phyloP scores from a whole-genome alignment of 2,888 invertebrate species.

The Oscheius sp. region DNA sequence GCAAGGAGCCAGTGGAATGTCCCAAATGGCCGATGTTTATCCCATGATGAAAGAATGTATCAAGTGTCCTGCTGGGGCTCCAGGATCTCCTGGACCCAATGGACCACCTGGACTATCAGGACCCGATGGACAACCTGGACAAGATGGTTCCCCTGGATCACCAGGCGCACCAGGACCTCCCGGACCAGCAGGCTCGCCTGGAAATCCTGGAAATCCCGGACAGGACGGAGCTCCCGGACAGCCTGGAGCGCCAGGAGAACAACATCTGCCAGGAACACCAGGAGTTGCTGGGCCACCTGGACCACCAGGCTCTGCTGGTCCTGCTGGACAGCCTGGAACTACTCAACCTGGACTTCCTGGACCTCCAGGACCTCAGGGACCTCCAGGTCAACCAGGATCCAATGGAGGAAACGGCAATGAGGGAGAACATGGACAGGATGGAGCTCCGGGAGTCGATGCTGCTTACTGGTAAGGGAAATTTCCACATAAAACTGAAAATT shows the following conservation, averaged over 20 bases:
- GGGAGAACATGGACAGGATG: constrained; percentile 6
- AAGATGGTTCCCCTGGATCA: constrained; percentile 41
- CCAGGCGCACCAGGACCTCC: constrained; percentile 43
- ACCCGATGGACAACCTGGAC: constrained; percentile 41
- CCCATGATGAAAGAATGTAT: constrained; percentile 20
- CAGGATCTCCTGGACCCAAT: constrained; percentile 45
- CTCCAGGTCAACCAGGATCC: constrained; percentile 31
- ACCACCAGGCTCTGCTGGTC: constrained; percentile 22
- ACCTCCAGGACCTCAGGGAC: constrained; percentile 33
- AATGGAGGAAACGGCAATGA: constrained; percentile 13
- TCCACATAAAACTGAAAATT: neutral
- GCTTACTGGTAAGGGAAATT: constrained; percentile 4
- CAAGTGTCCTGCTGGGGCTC: constrained; percentile 42
- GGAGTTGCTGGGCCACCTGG: constrained; percentile 38
- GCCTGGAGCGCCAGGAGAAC: constrained; percentile 46
- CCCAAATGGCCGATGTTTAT: constrained; percentile 20
- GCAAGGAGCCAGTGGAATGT: constrained; percentile 3
- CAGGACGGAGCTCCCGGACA: constrained; percentile 43
- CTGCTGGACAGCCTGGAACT: constrained; percentile 18
- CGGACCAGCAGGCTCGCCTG: constrained; percentile 47
- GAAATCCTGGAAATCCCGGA: constrained; percentile 47
- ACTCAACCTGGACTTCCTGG: constrained; percentile 30
- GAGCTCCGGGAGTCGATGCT: constrained; percentile 10
- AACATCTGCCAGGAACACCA: constrained; percentile 43
- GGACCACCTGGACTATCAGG: constrained; percentile 45